Evolutionary conservation across 92 coral and sea anemone genomes (phyloP), one percentile per base, ranked within the genome.

Genomic region (Actinernus sp.): DNA sequence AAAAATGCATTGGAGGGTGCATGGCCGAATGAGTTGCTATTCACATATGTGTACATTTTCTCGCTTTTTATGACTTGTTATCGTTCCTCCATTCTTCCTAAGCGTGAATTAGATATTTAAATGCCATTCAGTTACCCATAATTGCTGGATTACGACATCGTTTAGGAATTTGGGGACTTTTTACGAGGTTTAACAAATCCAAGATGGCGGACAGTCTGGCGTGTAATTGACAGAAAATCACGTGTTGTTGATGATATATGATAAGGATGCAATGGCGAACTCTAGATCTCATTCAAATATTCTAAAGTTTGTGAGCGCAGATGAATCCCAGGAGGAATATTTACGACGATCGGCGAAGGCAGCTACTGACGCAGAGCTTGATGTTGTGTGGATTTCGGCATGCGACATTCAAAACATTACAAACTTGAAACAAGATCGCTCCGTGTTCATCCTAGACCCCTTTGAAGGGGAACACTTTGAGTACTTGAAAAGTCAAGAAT

Each of bases 381-480:
- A 87, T 31, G 73, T 82, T 36, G 60, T 56, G 30, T 81, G 97
- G 86, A 44, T 94, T 32, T 51, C 81, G 27, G 58, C 82, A 19
- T n/a, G 44, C 22, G 87, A 87, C 24, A 45, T 84, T 46, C 70
- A 55, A 50, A 65, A 51, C 29, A 65, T 48, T 11, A 50, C 56
- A 11, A 86, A 73, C 61, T 58, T 91, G 58, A 71, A 70, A 2
- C 53, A 55, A 27, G 73, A 82, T 41, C 48, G 58, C 18, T 87
- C 89, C 24, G 64, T 91, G 31, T 79, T 82, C 65, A 92, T 91
- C 13, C 71, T 81, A 14, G 98, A 91, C 53, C 66, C 71, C 26
- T 94, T 94, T 56, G 85, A 74, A 39, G 98, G 98, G 24, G 81
- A 80, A 32, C 44, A 34, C 26, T 94, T 91, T 63, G 98, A 91